Evolutionary conservation across 2,113 vertebrate genomes (phyloP).

Genomic region (Apodemus sylvaticus): DNA sequence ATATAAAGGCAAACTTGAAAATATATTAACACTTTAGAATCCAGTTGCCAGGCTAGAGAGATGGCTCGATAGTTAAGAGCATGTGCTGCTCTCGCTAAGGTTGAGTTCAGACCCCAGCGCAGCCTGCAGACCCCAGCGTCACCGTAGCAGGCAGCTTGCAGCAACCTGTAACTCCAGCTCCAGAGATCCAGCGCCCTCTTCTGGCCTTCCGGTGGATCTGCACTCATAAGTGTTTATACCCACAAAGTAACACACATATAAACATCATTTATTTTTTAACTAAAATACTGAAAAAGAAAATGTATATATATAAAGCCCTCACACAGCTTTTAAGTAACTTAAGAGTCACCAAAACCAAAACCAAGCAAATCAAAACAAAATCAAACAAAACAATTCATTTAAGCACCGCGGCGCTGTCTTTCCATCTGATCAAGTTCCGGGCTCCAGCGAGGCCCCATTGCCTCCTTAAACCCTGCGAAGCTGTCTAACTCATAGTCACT

Average conservation of each 20-base stretch:
- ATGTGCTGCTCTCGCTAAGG: background rate
- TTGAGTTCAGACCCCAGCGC: background rate
- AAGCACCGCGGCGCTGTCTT: background rate
- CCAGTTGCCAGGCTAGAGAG: background rate
- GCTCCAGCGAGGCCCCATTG: background rate
- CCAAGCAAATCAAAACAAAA: background rate
- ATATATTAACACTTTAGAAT: background rate
- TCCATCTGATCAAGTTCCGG: background rate
- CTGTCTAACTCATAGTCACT: too few relatives aligned
- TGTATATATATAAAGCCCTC: background rate
- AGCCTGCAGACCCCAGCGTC: too few relatives aligned
- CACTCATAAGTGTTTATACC: background rate
- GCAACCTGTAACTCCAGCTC: background rate
- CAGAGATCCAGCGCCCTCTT: background rate
- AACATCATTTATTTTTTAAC: background rate
- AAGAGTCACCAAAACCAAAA: background rate
- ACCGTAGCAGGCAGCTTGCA: background rate
- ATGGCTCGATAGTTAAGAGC: background rate
- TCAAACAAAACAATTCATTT: background rate
- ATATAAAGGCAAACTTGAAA: background rate
- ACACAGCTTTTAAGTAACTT: background rate
- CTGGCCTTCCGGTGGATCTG: background rate
- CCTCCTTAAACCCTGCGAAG: background rate
- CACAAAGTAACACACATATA: background rate
- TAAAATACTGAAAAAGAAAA: background rate